phyloP scores from a whole-genome alignment of 1,140 invertebrate species.

The Aplysia californica region DNA sequence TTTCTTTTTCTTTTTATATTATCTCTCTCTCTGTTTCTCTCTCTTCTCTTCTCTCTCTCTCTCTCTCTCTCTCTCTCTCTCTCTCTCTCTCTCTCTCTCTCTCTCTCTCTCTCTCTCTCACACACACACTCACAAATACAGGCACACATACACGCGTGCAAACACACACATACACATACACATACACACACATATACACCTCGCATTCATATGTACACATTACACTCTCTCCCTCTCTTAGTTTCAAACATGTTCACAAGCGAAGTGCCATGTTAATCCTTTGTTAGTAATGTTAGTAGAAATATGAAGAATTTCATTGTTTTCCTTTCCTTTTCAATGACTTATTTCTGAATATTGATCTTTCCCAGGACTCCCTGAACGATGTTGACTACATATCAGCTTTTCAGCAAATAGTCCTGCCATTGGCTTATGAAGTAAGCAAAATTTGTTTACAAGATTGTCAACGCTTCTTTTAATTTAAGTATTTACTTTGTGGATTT shows the following conservation, averaged over 20 bases:
- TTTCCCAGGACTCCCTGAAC: not conserved
- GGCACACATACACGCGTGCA: no score
- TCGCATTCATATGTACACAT: no score
- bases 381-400: conserved; percentile 7
- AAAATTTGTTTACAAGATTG: not conserved
- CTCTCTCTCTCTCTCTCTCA: no score
- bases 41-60: no score
- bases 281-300: not conserved
- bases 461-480: not conserved
- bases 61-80: no score
- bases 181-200: no score
- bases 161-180: no score
- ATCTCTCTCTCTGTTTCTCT: no score
- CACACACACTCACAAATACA: no score
- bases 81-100: no score
- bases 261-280: not conserved
- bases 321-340: not conserved
- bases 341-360: not conserved
- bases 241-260: not conserved
- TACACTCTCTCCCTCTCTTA: not conserved
- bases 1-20: no score
- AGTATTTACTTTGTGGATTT: not conserved
- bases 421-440: conserved; percentile 14
- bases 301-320: not conserved
- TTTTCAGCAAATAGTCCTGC: conserved; percentile 5